These are phyloP conservation scores for Naso thynnoides DNA, from an alignment of 2,797 vertebrate genomes.

Conservation along the genomic window DNA sequence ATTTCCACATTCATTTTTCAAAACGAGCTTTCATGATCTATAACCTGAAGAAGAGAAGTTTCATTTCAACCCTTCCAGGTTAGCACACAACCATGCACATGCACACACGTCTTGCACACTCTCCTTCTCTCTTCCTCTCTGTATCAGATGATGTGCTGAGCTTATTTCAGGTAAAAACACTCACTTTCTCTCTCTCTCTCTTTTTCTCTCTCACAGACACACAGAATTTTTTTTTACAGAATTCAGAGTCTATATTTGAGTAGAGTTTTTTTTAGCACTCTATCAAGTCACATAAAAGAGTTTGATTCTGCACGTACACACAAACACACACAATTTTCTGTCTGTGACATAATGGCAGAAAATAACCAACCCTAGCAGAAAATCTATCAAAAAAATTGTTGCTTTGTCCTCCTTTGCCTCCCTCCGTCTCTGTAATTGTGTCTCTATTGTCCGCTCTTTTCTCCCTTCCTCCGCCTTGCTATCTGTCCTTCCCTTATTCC, in stretches of 20 bases:
- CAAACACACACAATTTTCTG: constrained; percentile 37
- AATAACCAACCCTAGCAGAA: constrained; percentile 66
- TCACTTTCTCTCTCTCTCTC: not conserved
- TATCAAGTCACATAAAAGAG: constrained; percentile 54
- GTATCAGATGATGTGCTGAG: constrained; percentile 15
- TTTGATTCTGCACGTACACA: constrained; percentile 31
- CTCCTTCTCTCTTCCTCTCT: not conserved
- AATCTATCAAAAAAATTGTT: constrained; percentile 51
- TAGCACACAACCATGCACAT: not conserved
- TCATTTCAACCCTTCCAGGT: not conserved
- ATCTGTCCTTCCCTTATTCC: constrained; percentile 63
- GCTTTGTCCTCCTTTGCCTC: constrained; percentile 47
- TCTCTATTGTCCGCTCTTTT: constrained; percentile 57
- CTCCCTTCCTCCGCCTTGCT: constrained; percentile 43
- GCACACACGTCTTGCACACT: too few relatives aligned
- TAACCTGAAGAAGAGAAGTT: not conserved
- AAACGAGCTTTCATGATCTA: not conserved
- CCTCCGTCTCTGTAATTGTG: constrained; percentile 54
- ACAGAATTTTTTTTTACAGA: constrained; percentile 20
- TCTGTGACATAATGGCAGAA: constrained; percentile 62
- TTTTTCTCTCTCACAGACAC: not conserved
- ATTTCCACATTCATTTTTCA: constrained; percentile 25
- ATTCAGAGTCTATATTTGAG: constrained; percentile 38
- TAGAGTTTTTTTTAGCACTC: constrained; percentile 29
- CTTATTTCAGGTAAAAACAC: constrained; percentile 27